Evolutionary conservation across 2,888 invertebrate genomes (phyloP).

Genomic region (Iselma pallidipennis): DNA sequence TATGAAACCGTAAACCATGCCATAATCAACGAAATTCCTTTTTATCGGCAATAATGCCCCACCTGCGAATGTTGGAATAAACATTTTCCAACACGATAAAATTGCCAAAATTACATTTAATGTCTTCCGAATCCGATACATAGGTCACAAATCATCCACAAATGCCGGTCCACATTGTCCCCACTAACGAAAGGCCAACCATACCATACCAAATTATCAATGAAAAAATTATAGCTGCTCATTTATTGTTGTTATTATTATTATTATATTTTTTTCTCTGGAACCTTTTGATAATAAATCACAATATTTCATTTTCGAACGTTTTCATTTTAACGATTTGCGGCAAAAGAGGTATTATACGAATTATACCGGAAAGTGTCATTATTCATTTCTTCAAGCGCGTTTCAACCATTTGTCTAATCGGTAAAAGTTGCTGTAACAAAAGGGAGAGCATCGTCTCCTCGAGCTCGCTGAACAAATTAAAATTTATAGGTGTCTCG

Average conservation of each 20-base stretch:
- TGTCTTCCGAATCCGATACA: neutral
- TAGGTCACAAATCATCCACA: neutral
- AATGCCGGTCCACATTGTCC: too few relatives aligned
- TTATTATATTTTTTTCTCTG: neutral
- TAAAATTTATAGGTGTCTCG: neutral
- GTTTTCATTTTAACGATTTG: neutral
- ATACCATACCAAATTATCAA: neutral
- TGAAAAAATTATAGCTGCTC: neutral
- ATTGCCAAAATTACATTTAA: neutral
- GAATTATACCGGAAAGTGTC: neutral
- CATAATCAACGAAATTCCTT: neutral
- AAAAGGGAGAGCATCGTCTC: neutral
- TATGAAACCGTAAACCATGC: neutral
- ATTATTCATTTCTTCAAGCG: neutral
- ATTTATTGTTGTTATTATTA: neutral
- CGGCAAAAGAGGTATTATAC: neutral
- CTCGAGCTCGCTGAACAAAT: neutral
- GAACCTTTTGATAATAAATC: neutral
- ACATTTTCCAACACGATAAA: neutral
- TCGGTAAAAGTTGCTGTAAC: neutral
- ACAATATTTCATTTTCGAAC: too few relatives aligned
- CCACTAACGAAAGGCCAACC: too few relatives aligned
- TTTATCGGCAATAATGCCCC: neutral
- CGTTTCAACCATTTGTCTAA: neutral
- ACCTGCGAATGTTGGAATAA: neutral